phyloP scores from a whole-genome alignment of 2,113 vertebrate genomes.

The Rhineura floridana region DNA sequence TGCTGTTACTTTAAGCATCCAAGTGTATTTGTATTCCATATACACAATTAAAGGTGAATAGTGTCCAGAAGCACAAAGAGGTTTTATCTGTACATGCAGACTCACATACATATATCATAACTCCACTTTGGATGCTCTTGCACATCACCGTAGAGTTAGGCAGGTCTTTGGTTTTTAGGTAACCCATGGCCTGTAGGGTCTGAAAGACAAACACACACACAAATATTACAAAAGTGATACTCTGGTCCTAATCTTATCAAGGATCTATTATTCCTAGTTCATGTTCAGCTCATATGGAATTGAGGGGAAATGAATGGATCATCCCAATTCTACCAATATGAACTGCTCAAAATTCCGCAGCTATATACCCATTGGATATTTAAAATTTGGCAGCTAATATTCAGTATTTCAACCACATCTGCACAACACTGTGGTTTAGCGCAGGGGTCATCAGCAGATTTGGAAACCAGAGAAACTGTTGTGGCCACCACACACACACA shows the following conservation, averaged over 20 bases:
- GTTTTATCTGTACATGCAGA: slow-evolving; percentile 54
- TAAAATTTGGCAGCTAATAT: not conserved
- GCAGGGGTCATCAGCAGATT: too few relatives aligned
- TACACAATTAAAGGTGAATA: not conserved
- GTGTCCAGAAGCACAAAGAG: slow-evolving; percentile 27
- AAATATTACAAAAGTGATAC: not conserved
- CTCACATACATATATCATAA: slow-evolving; percentile 49
- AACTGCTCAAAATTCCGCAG: not conserved
- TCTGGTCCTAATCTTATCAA: accelerated
- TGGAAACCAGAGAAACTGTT: too few relatives aligned
- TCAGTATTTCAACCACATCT: not conserved
- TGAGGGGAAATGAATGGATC: not conserved
- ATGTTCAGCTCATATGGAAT: not conserved
- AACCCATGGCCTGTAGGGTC: slow-evolving; percentile 66
- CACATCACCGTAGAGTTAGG: slow-evolving; percentile 5
- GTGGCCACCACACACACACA: too few relatives aligned
- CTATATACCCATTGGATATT: not conserved
- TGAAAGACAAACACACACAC: slow-evolving; percentile 53
- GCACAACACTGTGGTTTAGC: too few relatives aligned
- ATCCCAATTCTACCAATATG: not conserved
- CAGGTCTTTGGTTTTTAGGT: slow-evolving; percentile 47
- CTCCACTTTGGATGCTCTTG: slow-evolving; percentile 16
- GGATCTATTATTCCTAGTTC: not conserved
- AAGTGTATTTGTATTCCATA: not conserved
- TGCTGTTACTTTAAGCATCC: not conserved